phyloP scores from a whole-genome alignment of 2,797 vertebrate species.

The Anguilla marmorata region DNA sequence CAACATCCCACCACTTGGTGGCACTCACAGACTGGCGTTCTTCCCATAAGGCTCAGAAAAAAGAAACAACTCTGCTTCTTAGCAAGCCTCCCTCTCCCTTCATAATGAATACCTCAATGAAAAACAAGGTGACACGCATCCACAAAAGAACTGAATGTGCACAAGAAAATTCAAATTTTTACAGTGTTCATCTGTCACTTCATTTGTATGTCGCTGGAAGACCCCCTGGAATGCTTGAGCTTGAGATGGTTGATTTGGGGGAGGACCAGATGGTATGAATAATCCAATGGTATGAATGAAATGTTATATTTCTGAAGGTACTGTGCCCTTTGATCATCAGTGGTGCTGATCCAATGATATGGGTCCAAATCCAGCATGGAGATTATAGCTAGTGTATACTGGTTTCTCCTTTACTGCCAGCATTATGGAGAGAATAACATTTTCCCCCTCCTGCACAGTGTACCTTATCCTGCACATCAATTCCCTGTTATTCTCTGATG shows the following conservation, averaged over 20 bases:
- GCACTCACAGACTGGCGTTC: constrained; percentile 32
- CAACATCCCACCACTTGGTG: constrained; percentile 38
- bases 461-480: not conserved
- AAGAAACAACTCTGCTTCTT: not conserved
- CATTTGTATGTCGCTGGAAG: not conserved
- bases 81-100: not conserved
- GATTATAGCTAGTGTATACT: not conserved
- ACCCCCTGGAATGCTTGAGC: not conserved
- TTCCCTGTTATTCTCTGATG: not conserved
- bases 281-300: not conserved
- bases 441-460: not conserved
- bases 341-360: not conserved
- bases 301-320: not conserved
- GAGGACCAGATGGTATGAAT: not conserved
- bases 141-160: not conserved
- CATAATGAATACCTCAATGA: not conserved
- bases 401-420: not conserved
- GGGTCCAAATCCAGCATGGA: not conserved
- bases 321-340: not conserved
- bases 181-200: not conserved
- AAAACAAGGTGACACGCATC: not conserved
- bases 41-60: not conserved
- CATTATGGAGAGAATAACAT: not conserved
- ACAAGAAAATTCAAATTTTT: not conserved
- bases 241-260: not conserved